Conservation (phyloP, 2,113 vertebrate genomes). For the Ciconia maguari region DNA sequence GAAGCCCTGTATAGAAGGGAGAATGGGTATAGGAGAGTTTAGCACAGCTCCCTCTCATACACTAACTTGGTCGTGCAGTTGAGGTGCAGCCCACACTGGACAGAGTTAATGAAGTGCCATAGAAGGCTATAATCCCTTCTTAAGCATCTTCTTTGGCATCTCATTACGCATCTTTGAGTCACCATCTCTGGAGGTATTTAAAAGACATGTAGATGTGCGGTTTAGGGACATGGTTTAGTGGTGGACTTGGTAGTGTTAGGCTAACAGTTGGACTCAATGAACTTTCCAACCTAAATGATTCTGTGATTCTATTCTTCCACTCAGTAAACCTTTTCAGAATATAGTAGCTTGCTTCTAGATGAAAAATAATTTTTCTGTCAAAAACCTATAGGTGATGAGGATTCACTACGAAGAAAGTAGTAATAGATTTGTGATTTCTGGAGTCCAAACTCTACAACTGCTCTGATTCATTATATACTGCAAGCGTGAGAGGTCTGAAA, state of each 20-base stretch:
- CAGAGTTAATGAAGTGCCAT: not conserved
- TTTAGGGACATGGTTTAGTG: not conserved
- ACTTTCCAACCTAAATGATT: not conserved
- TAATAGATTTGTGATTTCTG: not conserved
- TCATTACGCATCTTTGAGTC: not conserved
- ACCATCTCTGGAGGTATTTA: not conserved
- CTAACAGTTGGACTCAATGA: not conserved
- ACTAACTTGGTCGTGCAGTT: not conserved
- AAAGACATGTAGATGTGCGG: not conserved
- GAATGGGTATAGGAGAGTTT: not conserved
- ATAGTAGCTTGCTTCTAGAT: not conserved
- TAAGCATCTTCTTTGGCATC: not conserved
- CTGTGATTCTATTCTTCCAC: not conserved
- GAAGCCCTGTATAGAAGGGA: not conserved
- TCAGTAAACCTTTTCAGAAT: not conserved
- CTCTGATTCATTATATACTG: not conserved
- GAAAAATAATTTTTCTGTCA: not conserved
- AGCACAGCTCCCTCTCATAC: not conserved
- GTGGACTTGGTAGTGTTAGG: not conserved
- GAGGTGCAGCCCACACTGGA: not conserved
- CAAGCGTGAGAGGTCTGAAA: not conserved
- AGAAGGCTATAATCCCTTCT: not conserved
- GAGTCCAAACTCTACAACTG: not conserved
- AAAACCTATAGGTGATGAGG: not conserved
- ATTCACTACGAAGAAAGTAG: not conserved